Conservation (phyloP, 2,113 vertebrate species). For the Lampris incognitus region DNA sequence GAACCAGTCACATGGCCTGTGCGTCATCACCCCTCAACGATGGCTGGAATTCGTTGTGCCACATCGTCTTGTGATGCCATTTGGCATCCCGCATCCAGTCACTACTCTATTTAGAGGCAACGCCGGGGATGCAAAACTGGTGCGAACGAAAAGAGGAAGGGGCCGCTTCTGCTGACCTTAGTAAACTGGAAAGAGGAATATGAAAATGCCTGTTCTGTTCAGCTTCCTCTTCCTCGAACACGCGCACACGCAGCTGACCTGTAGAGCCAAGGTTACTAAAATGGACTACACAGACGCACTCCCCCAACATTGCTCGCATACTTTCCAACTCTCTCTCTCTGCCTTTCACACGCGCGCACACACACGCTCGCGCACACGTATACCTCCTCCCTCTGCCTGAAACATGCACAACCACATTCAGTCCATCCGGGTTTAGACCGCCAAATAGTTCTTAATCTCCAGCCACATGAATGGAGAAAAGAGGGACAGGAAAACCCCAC, state of each 20-base stretch:
- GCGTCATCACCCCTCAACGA: too few relatives aligned
- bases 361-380: not conserved
- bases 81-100: conserved; percentile 3
- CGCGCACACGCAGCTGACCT: conserved; percentile 22
- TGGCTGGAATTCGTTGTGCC: too few relatives aligned
- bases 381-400: not conserved
- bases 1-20: too few relatives aligned
- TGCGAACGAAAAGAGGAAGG: conserved; percentile 47
- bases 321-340: not conserved
- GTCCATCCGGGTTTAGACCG: conserved; percentile 53
- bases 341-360: not conserved
- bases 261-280: conserved; percentile 39
- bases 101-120: not conserved
- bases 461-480: conserved; percentile 80
- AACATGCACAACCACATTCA: conserved; percentile 28
- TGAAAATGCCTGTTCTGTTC: conserved; percentile 51
- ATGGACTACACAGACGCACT: conserved; percentile 39
- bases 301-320: not conserved
- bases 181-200: conserved; percentile 9
- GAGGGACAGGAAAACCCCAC: conserved; percentile 71
- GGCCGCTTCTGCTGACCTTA: conserved; percentile 21
- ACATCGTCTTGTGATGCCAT: too few relatives aligned
- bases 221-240: conserved; percentile 4
- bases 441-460: conserved; percentile 45
- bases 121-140: conserved; percentile 40